phyloP scores from a whole-genome alignment of 2,113 vertebrate species.

The Galbula dea region DNA sequence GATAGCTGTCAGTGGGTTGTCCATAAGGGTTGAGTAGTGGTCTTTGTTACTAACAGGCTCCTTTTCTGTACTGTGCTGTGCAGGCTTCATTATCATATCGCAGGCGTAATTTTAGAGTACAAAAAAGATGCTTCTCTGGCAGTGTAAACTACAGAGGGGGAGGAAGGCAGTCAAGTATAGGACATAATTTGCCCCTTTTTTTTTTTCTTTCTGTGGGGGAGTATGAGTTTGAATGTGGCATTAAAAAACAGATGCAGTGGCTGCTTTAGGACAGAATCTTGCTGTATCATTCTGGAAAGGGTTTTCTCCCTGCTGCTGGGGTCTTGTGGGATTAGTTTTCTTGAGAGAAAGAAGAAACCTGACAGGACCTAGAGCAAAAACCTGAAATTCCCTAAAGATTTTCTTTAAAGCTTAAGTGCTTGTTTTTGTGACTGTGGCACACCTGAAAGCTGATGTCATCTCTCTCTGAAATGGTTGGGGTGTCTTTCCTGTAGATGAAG shows the following conservation, averaged over 20 bases:
- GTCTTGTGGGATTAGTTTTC: neutral
- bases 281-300: neutral
- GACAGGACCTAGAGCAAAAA: neutral
- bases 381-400: neutral
- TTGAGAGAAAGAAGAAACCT: neutral
- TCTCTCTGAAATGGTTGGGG: neutral
- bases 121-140: slow-evolving; percentile 42
- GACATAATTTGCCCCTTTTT: slow-evolving; percentile 1
- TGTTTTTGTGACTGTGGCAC: neutral
- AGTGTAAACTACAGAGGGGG: slow-evolving; percentile 20
- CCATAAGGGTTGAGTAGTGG: neutral
- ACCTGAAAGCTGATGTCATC: neutral
- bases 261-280: neutral
- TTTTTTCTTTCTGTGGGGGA: neutral
- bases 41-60: neutral
- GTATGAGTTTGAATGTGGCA: neutral
- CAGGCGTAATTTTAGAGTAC: slow-evolving; percentile 26
- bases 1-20: neutral
- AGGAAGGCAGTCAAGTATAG: slow-evolving; percentile 9
- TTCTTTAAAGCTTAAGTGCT: neutral
- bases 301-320: neutral
- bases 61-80: neutral
- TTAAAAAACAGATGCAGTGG: neutral
- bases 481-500: neutral
- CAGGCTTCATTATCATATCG: neutral